Percentiles rank a stretch among this genome's conserved stretches.
Conservation (phyloP, 2,113 vertebrate species). For the Megalops atlanticus region DNA sequence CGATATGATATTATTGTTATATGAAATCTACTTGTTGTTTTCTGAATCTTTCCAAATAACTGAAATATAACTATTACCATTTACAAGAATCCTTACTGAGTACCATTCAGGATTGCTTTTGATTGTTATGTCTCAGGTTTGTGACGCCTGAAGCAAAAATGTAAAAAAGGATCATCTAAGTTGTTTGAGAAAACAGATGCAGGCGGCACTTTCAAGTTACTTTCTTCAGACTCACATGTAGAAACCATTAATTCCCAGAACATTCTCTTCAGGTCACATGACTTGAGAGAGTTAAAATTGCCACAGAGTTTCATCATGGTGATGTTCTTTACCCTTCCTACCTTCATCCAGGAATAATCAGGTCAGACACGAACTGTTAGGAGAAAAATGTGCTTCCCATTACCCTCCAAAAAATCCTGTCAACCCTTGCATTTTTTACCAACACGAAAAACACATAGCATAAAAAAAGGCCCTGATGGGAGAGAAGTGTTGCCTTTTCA, state of each 20-base stretch:
- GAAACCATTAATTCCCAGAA: constrained; percentile 62
- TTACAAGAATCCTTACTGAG: constrained; percentile 30
- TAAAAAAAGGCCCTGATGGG: too few species aligned
- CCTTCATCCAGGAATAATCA: constrained; percentile 59
- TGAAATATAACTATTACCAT: neutral
- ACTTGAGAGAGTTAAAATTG: constrained; percentile 66
- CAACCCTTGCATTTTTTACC: too few species aligned
- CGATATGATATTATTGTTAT: neutral
- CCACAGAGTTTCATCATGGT: constrained; percentile 73
- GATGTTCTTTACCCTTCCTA: constrained; percentile 61
- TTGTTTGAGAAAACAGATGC: constrained; percentile 58
- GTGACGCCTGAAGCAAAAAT: constrained; percentile 61
- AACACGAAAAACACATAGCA: too few species aligned
- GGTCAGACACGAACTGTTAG: constrained; percentile 31
- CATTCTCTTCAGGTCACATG: constrained; percentile 43
- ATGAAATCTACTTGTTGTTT: neutral
- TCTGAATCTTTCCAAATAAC: neutral
- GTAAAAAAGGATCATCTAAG: constrained; percentile 38
- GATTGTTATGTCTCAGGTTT: constrained; percentile 52
- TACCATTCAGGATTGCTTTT: constrained; percentile 59
- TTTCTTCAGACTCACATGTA: constrained; percentile 54
- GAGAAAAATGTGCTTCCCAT: constrained; percentile 10
- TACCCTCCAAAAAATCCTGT: too few species aligned
- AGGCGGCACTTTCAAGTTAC: constrained; percentile 70
- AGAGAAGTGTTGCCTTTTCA: too few species aligned